These are phyloP conservation scores for Cheilosia soror DNA, from an alignment of 2,888 invertebrate species.

Conservation along the genomic window DNA sequence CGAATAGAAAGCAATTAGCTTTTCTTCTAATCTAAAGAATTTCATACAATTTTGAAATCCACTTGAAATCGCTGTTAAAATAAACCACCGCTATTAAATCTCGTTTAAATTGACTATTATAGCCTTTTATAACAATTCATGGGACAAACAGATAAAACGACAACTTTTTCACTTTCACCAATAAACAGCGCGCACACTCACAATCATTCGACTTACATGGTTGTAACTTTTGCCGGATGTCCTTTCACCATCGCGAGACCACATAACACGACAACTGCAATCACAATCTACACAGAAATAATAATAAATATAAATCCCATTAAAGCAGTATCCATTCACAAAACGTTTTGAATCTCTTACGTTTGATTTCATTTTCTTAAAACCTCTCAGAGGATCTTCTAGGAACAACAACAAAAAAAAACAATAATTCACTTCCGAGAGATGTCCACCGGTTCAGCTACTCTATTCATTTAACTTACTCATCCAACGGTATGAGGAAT, in stretches of 20 bases:
- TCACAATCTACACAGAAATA: constrained; percentile 45
- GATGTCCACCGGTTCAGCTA: constrained; percentile 61
- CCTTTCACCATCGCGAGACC: constrained; percentile 52
- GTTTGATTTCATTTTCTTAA: constrained; percentile 54
- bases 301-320: constrained; percentile 1
- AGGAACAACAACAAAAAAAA: constrained; percentile 9
- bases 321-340: constrained; percentile 15
- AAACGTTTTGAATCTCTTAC: constrained; percentile 36
- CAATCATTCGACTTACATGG: constrained; percentile 57
- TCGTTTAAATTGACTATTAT: not conserved
- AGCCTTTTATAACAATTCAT: too few species aligned
- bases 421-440: constrained; percentile 39
- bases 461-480: constrained; percentile 45
- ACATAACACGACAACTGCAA: constrained; percentile 31
- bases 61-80: too few species aligned
- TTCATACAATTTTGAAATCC: too few species aligned
- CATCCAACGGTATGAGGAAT: constrained; percentile 37
- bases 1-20: not conserved
- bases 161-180: not conserved
- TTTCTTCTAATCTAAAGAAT: too few species aligned
- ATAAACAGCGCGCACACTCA: not conserved
- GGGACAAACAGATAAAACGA: too few species aligned
- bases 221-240: constrained; percentile 56
- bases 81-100: too few species aligned
- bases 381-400: not conserved